Evolutionary conservation across 1,140 invertebrate species (phyloP).

Genomic region (Episyrphus balteatus): DNA sequence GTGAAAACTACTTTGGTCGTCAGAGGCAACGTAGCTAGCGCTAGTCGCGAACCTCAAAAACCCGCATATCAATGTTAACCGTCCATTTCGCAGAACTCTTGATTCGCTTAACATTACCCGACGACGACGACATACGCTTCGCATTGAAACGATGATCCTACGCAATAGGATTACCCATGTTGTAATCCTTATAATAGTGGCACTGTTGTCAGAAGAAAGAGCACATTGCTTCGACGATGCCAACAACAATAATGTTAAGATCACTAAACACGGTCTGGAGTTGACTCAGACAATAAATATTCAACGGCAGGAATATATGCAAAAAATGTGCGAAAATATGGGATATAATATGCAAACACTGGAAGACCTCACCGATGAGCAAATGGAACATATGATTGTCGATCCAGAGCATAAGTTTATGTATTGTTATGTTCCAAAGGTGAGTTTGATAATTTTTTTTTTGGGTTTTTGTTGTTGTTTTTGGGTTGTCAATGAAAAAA

Average conservation of each 20-base stretch:
- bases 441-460: constrained; percentile 37
- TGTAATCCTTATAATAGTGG: neutral
- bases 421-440: constrained; percentile 90
- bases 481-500: neutral
- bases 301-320: constrained; percentile 54
- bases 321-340: constrained; percentile 51
- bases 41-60: neutral
- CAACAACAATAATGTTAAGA: constrained; percentile 34
- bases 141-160: constrained; percentile 3
- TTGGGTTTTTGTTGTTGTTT: neutral
- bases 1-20: constrained; percentile 28
- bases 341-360: constrained; percentile 22
- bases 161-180: constrained; percentile 1
- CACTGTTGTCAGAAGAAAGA: neutral
- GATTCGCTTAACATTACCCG: neutral
- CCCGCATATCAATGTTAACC: constrained; percentile 4
- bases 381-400: constrained; percentile 64
- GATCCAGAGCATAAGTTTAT: constrained; percentile 70
- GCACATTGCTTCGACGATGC: constrained; percentile 23
- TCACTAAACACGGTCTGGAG: constrained; percentile 41
- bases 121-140: constrained; percentile 1
- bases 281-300: constrained; percentile 49
- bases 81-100: neutral
- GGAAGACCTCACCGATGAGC: constrained; percentile 40
- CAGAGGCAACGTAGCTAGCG: constrained; percentile 14